A percentile compares a stretch with the other conserved stretches of the same genome.
Evolutionary conservation across 1,140 invertebrate genomes (phyloP).

Genomic region (Monochamus saltuarius): DNA sequence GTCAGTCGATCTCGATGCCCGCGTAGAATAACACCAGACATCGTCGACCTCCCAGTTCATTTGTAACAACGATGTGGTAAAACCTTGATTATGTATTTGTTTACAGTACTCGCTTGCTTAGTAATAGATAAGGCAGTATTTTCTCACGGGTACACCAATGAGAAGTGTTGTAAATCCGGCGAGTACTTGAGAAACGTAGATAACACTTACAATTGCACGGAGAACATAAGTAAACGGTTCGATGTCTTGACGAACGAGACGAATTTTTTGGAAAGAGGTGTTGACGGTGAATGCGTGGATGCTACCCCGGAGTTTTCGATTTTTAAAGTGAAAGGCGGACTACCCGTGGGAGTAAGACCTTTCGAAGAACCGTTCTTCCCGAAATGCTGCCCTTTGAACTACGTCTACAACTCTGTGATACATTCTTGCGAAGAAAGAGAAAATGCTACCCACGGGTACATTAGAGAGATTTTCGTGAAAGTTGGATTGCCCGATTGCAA

Average conservation of each 20-base stretch:
- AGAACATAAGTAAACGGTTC: not conserved
- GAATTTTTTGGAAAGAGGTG: constrained; percentile 3
- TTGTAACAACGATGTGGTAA: no score
- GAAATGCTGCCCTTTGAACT: constrained; percentile 34
- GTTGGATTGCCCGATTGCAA: constrained; percentile 29
- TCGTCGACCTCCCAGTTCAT: no score
- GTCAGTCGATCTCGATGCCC: no score
- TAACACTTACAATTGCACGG: not conserved
- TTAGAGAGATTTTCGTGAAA: constrained; percentile 22
- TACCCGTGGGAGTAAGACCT: not conserved
- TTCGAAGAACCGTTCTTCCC: constrained; percentile 10
- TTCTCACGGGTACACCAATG: no score
- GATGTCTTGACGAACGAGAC: constrained; percentile 3
- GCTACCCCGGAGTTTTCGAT: not conserved
- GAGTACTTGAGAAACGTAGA: no score
- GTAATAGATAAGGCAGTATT: no score
- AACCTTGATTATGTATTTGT: no score
- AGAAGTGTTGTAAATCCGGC: no score
- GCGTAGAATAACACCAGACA: no score
- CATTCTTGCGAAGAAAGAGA: constrained; percentile 23
- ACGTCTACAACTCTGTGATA: constrained; percentile 22
- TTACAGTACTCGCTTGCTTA: no score
- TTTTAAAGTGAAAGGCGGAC: not conserved
- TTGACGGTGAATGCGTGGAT: constrained; percentile 12
- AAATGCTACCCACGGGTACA: not conserved